phyloP scores from a whole-genome alignment of 2,113 vertebrate genomes.

The Balaeniceps rex region DNA sequence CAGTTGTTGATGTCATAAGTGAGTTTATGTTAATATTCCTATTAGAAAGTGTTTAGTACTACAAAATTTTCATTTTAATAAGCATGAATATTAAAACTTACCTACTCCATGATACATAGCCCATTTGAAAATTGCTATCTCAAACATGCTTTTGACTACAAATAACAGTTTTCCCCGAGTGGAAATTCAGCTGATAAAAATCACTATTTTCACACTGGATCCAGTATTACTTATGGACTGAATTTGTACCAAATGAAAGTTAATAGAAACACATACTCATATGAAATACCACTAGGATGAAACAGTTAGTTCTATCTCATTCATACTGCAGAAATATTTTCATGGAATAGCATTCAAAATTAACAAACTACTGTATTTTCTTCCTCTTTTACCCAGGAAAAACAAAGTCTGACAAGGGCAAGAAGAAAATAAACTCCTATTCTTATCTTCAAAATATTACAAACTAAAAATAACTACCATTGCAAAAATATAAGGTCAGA shows the following conservation, averaged over 20 bases:
- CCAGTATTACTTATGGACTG: not conserved
- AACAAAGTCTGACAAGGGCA: not conserved
- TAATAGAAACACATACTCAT: not conserved
- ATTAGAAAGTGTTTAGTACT: not conserved
- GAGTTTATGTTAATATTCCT: not conserved
- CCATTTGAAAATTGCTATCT: not conserved
- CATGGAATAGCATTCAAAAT: not conserved
- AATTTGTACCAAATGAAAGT: not conserved
- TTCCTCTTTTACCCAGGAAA: not conserved
- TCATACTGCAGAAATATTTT: not conserved
- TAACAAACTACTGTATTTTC: not conserved
- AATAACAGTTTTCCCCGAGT: not conserved
- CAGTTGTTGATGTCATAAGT: not conserved
- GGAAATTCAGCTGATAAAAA: slow-evolving; percentile 3
- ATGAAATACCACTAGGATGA: not conserved
- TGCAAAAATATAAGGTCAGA: not conserved
- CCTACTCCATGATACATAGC: not conserved
- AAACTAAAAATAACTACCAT: not conserved
- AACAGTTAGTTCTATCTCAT: not conserved
- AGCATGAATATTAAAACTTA: not conserved
- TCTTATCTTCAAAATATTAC: not conserved
- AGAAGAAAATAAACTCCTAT: not conserved
- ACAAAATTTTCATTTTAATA: not conserved
- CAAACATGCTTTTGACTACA: not conserved
- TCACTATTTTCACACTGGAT: not conserved